Evolutionary conservation across 2,888 invertebrate genomes (phyloP).

Genomic region (Sisyra nigra): DNA sequence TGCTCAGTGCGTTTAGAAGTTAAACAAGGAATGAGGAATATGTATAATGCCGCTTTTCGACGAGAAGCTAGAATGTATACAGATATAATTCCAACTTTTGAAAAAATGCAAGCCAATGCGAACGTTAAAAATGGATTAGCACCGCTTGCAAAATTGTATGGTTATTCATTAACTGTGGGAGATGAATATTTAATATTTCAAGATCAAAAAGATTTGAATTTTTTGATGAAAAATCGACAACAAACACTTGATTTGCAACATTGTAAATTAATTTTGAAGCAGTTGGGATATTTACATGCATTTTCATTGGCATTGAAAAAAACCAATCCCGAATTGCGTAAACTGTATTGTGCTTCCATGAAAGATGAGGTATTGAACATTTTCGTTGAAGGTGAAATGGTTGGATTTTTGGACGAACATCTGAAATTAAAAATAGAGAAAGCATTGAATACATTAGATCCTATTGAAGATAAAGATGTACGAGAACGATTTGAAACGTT

Average conservation of each 20-base stretch:
- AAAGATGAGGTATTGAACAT: not conserved
- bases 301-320: slow-evolving; percentile 4
- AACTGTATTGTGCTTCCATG: not conserved
- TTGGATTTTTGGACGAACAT: not conserved
- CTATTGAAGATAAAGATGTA: not conserved
- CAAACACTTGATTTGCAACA: slow-evolving; percentile 4
- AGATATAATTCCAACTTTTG: slow-evolving; percentile 10
- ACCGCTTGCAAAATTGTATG: not conserved
- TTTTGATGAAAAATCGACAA: slow-evolving; percentile 1
- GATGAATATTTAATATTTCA: slow-evolving; percentile 6
- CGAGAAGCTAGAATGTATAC: slow-evolving; percentile 8
- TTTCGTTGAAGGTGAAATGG: not conserved
- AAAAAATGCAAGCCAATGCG: slow-evolving; percentile 10
- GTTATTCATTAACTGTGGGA: not conserved
- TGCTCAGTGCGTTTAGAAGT: not conserved
- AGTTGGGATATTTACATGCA: slow-evolving; percentile 2
- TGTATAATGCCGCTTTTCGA: not conserved
- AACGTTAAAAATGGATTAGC: slow-evolving; percentile 4
- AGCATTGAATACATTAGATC: not conserved
- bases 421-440: not conserved
- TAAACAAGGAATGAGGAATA: not conserved
- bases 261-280: slow-evolving; percentile 1
- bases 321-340: not conserved
- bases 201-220: slow-evolving; percentile 1
- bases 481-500: not conserved